These are phyloP conservation scores for Magallana angulata DNA, from an alignment of 1,140 invertebrate species.

Conservation along the genomic window DNA sequence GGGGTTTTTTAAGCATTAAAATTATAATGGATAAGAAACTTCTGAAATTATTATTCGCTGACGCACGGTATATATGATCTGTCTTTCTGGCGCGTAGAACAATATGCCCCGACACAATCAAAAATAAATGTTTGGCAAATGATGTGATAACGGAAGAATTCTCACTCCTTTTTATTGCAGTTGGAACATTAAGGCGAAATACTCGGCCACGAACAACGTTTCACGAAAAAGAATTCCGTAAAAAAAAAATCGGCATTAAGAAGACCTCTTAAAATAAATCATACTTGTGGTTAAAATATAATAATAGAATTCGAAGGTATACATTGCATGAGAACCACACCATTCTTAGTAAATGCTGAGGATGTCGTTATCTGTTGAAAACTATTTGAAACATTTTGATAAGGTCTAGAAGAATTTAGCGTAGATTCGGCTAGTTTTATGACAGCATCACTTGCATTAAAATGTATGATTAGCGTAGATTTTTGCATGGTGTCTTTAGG, in stretches of 20 bases:
- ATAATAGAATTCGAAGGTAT: neutral
- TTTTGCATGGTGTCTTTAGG: too few relatives aligned
- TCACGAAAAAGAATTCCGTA: too few relatives aligned
- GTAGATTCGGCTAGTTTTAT: too few relatives aligned
- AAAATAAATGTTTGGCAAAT: constrained; percentile 30
- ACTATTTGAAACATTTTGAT: neutral
- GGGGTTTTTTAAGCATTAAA: neutral
- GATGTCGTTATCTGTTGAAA: neutral
- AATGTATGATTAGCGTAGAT: too few relatives aligned
- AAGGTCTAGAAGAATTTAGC: neutral
- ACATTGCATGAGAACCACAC: neutral
- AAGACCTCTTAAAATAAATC: neutral
- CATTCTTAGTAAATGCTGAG: too few relatives aligned
- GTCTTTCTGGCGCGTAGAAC: neutral
- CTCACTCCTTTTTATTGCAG: neutral
- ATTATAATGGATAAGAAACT: neutral
- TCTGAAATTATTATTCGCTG: neutral
- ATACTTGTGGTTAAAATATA: constrained; percentile 1
- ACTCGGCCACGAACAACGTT: neutral
- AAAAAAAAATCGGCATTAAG: neutral
- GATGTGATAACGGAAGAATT: constrained; percentile 31
- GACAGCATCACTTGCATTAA: too few relatives aligned
- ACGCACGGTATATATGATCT: neutral
- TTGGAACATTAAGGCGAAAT: neutral
- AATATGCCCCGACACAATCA: constrained; percentile 30